These are phyloP conservation scores for Andricus curvator DNA, from an alignment of 2,888 invertebrate genomes.

Conservation along the genomic window DNA sequence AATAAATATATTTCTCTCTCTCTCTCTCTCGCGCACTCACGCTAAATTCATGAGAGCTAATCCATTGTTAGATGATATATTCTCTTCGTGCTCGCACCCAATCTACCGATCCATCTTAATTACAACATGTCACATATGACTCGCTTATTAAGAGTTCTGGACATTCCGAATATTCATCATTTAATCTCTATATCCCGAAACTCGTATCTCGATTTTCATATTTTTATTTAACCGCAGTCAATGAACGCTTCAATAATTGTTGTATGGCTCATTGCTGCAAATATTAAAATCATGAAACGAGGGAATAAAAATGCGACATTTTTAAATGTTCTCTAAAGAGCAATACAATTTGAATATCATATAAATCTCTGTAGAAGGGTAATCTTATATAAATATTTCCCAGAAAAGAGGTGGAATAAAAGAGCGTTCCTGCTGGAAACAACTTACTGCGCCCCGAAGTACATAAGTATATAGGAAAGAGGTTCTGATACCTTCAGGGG, in stretches of 20 bases:
- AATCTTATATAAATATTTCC: not conserved
- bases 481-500: constrained; percentile 6
- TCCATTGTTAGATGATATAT: constrained; percentile 22
- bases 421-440: not conserved
- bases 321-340: not conserved
- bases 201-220: not conserved
- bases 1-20: constrained; percentile 6
- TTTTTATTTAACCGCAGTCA: not conserved
- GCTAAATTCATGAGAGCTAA: not conserved
- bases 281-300: not conserved
- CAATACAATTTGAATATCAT: not conserved
- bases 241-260: not conserved
- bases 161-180: not conserved
- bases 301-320: too few species aligned
- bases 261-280: not conserved
- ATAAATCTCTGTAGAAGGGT: not conserved
- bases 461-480: not conserved
- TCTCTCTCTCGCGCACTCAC: not conserved
- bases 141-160: constrained; percentile 1
- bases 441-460: not conserved
- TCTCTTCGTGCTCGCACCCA: constrained; percentile 5
- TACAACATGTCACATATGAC: not conserved
- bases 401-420: not conserved
- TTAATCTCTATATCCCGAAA: not conserved
- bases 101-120: constrained; percentile 20